Evolutionary conservation across 2,797 vertebrate genomes (phyloP).

Genomic region (Pseudochromis fuscus): DNA sequence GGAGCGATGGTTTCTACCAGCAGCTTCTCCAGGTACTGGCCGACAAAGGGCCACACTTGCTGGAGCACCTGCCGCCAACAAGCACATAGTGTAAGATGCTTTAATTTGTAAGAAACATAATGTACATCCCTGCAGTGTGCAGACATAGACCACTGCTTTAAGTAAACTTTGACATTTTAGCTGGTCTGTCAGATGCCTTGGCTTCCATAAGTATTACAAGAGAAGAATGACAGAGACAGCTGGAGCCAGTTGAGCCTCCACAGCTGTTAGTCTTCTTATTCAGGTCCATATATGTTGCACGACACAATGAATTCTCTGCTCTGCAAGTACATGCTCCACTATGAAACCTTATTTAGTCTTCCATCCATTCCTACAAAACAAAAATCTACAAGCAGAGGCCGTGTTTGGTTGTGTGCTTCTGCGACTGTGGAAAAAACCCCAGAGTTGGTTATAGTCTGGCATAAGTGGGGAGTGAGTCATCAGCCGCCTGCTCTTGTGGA

Average conservation of each 20-base stretch:
- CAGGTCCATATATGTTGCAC: background rate
- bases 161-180: slow-evolving; percentile 17
- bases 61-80: slow-evolving; percentile 86
- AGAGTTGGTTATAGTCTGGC: slow-evolving; percentile 58
- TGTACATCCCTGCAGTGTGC: background rate
- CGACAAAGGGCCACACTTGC: slow-evolving; percentile 95
- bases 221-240: slow-evolving; percentile 52
- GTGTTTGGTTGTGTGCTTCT: slow-evolving; percentile 36
- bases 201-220: slow-evolving; percentile 20
- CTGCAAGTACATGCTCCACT: background rate
- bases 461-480: slow-evolving; percentile 79
- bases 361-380: slow-evolving; percentile 3
- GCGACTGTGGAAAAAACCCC: slow-evolving; percentile 21
- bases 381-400: slow-evolving; percentile 39
- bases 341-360: slow-evolving; percentile 16
- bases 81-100: background rate
- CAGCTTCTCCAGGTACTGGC: slow-evolving; percentile 94
- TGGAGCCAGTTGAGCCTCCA: slow-evolving; percentile 37
- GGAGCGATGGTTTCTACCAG: slow-evolving; percentile 92
- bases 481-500: slow-evolving; percentile 51
- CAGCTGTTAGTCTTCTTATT: slow-evolving; percentile 52
- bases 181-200: slow-evolving; percentile 24
- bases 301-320: background rate
- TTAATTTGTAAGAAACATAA: background rate
- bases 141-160: background rate